Evolutionary conservation across 2,888 invertebrate species (phyloP).

Genomic region (Alentia gelatinosa): DNA sequence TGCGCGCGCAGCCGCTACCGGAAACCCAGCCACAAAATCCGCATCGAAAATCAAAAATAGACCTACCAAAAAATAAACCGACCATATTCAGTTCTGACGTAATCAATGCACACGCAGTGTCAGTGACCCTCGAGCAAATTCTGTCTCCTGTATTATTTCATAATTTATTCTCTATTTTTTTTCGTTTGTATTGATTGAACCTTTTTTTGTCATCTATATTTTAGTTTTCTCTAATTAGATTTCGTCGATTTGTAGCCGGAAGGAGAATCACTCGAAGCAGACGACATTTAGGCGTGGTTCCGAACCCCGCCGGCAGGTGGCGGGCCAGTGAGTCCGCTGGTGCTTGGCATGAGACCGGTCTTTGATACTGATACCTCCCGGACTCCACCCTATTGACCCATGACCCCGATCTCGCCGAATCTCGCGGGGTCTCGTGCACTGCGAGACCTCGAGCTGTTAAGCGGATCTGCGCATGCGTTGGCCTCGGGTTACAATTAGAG

Average conservation of each 20-base stretch:
- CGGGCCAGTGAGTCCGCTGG: background rate
- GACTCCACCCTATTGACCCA: background rate
- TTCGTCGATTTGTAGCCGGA: background rate
- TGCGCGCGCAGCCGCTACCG: background rate
- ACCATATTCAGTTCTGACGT: no score
- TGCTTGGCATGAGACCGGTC: background rate
- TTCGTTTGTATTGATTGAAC: no score
- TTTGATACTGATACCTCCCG: background rate
- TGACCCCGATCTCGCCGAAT: background rate
- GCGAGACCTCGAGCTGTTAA: background rate
- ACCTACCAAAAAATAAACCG: no score
- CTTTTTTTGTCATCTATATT: no score
- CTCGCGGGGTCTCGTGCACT: background rate
- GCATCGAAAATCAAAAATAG: no score
- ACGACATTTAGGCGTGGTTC: background rate
- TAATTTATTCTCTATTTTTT: no score
- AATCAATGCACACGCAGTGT: no score
- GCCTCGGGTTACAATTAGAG: background rate
- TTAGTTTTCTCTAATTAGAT: no score
- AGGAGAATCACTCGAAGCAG: background rate
- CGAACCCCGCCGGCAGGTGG: background rate
- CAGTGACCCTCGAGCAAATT: no score
- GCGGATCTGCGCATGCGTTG: background rate
- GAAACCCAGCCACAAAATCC: no score
- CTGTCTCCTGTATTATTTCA: no score